phyloP scores from a whole-genome alignment of 1,140 invertebrate species.

The Plectrocnemia conspersa region DNA sequence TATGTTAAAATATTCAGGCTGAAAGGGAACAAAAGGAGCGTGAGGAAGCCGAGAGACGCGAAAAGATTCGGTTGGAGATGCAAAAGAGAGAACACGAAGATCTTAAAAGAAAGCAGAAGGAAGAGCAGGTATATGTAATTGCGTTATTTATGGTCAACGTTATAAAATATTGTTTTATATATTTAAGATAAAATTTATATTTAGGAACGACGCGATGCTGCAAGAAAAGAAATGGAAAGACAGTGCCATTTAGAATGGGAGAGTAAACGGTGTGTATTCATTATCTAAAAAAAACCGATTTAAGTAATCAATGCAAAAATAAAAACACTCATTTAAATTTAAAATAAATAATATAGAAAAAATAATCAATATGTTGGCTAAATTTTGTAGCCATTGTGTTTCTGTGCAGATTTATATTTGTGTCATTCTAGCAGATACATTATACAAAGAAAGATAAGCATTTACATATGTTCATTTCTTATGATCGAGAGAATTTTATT shows the following conservation, averaged over 20 bases:
- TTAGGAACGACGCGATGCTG: slow-evolving; percentile 53
- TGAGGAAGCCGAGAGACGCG: slow-evolving; percentile 80
- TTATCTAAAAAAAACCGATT: too few relatives aligned
- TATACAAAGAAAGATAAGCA: too few relatives aligned
- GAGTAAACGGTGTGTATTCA: slow-evolving; percentile 69
- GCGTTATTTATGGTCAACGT: slow-evolving; percentile 12
- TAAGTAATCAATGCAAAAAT: too few relatives aligned
- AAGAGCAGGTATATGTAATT: slow-evolving; percentile 42
- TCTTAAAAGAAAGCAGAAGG: slow-evolving; percentile 50
- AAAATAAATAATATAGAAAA: too few relatives aligned
- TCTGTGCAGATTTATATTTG: slow-evolving; percentile 1
- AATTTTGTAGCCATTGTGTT: neutral
- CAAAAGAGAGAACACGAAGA: slow-evolving; percentile 63
- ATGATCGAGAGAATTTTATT: too few relatives aligned
- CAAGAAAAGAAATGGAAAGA: slow-evolving; percentile 80
- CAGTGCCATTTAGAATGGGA: slow-evolving; percentile 96
- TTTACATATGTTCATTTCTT: too few relatives aligned
- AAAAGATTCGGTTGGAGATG: slow-evolving; percentile 65
- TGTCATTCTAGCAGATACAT: too few relatives aligned
- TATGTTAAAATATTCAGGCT: slow-evolving; percentile 52
- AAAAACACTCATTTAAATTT: too few relatives aligned
- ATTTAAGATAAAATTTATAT: slow-evolving; percentile 29
- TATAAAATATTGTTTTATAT: neutral
- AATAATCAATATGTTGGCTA: neutral
- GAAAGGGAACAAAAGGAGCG: slow-evolving; percentile 88